phyloP scores from a whole-genome alignment of 1,140 invertebrate genomes.

The Drosophila trapezifrons region DNA sequence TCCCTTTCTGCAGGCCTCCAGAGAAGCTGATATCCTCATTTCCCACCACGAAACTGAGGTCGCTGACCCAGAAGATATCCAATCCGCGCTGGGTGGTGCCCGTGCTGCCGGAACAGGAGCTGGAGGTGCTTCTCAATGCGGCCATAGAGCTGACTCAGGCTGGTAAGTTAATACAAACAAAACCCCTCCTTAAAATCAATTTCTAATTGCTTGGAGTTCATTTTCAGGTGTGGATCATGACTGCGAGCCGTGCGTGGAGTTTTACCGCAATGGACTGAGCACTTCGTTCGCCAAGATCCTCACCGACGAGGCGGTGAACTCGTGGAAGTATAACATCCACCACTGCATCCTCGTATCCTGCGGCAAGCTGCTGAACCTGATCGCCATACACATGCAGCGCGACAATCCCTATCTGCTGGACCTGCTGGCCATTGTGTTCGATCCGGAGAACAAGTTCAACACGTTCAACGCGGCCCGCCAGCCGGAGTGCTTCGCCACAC shows the following conservation, averaged over 20 bases:
- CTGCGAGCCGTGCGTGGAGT: conserved; percentile 96
- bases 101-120: conserved; percentile 97
- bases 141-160: conserved; percentile 93
- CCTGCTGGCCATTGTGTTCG: conserved; percentile 96
- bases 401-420: conserved; percentile 97
- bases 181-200: not conserved
- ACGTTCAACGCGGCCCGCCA: conserved; percentile 94
- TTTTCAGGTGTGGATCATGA: conserved; percentile 92
- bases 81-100: conserved; percentile 98
- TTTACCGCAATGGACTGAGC: conserved; percentile 97
- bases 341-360: conserved; percentile 97
- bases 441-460: conserved; percentile 97
- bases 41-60: conserved; percentile 93
- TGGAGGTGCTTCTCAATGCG: conserved; percentile 95
- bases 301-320: conserved; percentile 98
- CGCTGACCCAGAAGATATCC: conserved; percentile 97
- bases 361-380: conserved; percentile 95
- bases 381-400: conserved; percentile 94
- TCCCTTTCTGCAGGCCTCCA: conserved; percentile 54
- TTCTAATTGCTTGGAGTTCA: not conserved
- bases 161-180: conserved; percentile 85
- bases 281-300: conserved; percentile 98
- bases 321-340: conserved; percentile 99
- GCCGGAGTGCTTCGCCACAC: conserved; percentile 89
- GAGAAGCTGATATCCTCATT: conserved; percentile 86